A percentile compares a stretch with the other conserved stretches of the same genome.
phyloP scores from a whole-genome alignment of 2,113 vertebrate genomes.

The Oncorhynchus mykiss region DNA sequence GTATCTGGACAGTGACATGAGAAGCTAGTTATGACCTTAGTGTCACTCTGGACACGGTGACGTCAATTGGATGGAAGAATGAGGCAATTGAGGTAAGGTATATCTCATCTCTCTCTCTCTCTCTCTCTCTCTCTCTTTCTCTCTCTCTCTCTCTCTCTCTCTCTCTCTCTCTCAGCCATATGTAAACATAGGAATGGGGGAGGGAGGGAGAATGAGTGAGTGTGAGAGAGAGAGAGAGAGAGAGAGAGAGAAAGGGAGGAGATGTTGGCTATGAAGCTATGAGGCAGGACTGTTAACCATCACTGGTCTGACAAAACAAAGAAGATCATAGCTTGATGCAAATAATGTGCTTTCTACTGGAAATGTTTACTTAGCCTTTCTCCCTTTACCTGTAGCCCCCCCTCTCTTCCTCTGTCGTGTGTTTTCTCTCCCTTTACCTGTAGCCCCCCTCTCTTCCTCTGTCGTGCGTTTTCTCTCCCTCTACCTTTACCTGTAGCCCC shows the following conservation, averaged over 20 bases:
- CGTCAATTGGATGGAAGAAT: too few species aligned
- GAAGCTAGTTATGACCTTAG: too few species aligned
- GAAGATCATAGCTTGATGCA: slow-evolving; percentile 4
- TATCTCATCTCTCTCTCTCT: too few species aligned
- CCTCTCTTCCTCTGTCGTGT: not conserved
- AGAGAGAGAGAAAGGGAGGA: not conserved
- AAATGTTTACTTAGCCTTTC: slow-evolving; percentile 1
- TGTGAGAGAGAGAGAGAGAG: not conserved
- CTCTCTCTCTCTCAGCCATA: not conserved
- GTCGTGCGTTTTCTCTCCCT: too few species aligned
- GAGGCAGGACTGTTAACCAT: slow-evolving; percentile 30
- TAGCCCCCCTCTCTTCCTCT: too few species aligned
- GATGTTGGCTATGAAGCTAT: not conserved
- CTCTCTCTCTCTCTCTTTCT: too few species aligned
- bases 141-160: too few species aligned
- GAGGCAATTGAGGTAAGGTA: too few species aligned
- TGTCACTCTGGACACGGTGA: too few species aligned
- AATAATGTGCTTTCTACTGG: slow-evolving; percentile 20
- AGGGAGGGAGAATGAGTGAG: not conserved
- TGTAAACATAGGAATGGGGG: not conserved
- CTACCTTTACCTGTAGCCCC: too few species aligned
- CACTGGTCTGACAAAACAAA: slow-evolving; percentile 31
- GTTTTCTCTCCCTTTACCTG: too few species aligned
- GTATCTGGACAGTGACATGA: too few species aligned
- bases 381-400: not conserved